Percentiles rank a stretch among this genome's conserved stretches.
Conservation (phyloP, 1,140 invertebrate genomes). For the Heliconius hewitsoni region DNA sequence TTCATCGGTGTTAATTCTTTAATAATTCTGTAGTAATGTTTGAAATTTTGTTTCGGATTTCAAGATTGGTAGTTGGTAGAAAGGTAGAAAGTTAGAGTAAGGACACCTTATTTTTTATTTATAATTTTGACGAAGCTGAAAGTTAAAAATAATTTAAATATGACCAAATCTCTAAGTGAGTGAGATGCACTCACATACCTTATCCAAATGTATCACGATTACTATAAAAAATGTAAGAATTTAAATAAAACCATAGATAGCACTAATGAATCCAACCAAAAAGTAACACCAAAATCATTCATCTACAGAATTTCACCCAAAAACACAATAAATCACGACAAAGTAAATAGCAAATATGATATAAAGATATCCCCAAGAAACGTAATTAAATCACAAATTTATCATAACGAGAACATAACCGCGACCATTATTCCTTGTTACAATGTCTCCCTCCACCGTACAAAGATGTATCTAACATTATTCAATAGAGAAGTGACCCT, state of each 20-base stretch:
- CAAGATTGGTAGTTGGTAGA: no score
- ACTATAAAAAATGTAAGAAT: no score
- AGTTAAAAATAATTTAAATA: no score
- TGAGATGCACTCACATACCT: no score
- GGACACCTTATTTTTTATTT: no score
- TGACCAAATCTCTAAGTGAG: no score
- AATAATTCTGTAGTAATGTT: background rate
- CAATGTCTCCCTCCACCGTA: constrained; percentile 47
- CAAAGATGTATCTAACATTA: background rate
- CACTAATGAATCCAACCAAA: background rate
- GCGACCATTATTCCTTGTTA: constrained; percentile 56
- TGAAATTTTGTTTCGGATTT: no score
- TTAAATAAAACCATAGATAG: background rate
- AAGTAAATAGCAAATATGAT: constrained; percentile 2
- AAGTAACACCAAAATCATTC: background rate
- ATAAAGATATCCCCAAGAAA: constrained; percentile 42
- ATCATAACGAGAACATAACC: constrained; percentile 72
- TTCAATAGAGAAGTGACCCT: background rate
- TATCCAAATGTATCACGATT: no score
- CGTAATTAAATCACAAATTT: constrained; percentile 73
- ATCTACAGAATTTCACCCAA: background rate
- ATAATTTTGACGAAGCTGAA: no score
- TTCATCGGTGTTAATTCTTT: background rate
- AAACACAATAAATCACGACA: constrained; percentile 3
- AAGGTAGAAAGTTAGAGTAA: no score